Percentiles rank a stretch among this genome's conserved stretches.
Evolutionary conservation across 37 sponge, comb jelly and placozoan genomes (phyloP).

Genomic region (Tethya wilhelma): DNA sequence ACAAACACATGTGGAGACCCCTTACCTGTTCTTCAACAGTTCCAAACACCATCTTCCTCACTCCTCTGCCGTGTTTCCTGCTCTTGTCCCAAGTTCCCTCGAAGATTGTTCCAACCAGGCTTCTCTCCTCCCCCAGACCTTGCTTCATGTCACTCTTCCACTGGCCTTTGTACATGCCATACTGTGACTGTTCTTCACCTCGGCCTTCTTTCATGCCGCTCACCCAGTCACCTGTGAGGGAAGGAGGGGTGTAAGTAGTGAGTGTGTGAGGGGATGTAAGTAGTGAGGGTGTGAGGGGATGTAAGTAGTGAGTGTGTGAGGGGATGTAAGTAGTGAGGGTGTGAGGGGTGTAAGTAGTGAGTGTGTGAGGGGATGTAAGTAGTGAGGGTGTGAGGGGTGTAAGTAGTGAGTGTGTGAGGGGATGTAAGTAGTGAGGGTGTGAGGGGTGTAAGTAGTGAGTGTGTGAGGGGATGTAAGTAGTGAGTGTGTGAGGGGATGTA

Average conservation of each 20-base stretch:
- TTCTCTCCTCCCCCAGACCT: constrained; percentile 80
- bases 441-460: too few species aligned
- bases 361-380: too few species aligned
- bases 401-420: too few species aligned
- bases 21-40: constrained; percentile 73
- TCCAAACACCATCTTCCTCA: constrained; percentile 66
- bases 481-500: too few species aligned
- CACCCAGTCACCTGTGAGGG: constrained; percentile 79
- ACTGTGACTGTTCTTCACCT: constrained; percentile 58
- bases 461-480: too few species aligned
- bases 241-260: background rate
- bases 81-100: constrained; percentile 74
- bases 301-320: too few species aligned
- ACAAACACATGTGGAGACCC: background rate
- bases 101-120: constrained; percentile 76
- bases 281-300: too few species aligned
- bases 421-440: too few species aligned
- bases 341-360: too few species aligned
- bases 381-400: too few species aligned
- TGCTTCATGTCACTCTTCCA: constrained; percentile 71
- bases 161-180: constrained; percentile 63
- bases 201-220: constrained; percentile 70
- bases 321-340: too few species aligned
- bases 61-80: constrained; percentile 68
- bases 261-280: background rate